Evolutionary conservation across 2,888 invertebrate genomes (phyloP).

Genomic region (Coecobrya sp.): DNA sequence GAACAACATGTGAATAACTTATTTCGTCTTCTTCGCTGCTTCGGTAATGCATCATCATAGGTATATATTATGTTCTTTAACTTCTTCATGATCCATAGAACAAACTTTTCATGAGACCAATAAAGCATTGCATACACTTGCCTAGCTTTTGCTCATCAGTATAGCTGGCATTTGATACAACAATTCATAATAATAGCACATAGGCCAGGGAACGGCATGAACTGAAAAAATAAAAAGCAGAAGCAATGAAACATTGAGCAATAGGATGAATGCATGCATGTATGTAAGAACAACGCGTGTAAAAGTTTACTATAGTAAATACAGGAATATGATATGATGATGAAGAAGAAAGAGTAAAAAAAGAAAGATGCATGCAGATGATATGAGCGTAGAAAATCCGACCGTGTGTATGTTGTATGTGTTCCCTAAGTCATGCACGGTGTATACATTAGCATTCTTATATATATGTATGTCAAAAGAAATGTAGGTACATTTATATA

Average conservation of each 20-base stretch:
- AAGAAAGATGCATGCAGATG: slow-evolving; percentile 50
- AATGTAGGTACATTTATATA: neutral
- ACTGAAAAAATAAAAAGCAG: slow-evolving; percentile 37
- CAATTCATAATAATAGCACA: slow-evolving; percentile 71
- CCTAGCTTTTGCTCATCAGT: neutral
- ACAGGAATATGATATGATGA: neutral
- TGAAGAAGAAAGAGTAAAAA: slow-evolving; percentile 4
- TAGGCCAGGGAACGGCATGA: slow-evolving; percentile 56
- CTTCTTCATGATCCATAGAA: slow-evolving; percentile 5
- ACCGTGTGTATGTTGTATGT: slow-evolving; percentile 18
- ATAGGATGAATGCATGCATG: slow-evolving; percentile 12
- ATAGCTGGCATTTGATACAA: neutral
- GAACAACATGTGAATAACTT: slow-evolving; percentile 61
- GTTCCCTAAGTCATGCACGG: neutral
- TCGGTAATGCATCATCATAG: neutral
- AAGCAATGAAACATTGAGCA: slow-evolving; percentile 67
- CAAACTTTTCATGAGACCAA: neutral
- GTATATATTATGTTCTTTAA: neutral
- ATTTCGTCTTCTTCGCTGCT: neutral
- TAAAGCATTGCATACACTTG: slow-evolving; percentile 18
- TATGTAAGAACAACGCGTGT: neutral
- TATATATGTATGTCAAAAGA: neutral
- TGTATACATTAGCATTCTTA: no score
- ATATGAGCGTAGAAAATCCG: slow-evolving; percentile 8
- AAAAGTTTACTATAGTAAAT: slow-evolving; percentile 5